A percentile compares a stretch with the other conserved stretches of the same genome.
phyloP scores from a whole-genome alignment of 1,140 invertebrate genomes.

The Teleopsis dalmanni region DNA sequence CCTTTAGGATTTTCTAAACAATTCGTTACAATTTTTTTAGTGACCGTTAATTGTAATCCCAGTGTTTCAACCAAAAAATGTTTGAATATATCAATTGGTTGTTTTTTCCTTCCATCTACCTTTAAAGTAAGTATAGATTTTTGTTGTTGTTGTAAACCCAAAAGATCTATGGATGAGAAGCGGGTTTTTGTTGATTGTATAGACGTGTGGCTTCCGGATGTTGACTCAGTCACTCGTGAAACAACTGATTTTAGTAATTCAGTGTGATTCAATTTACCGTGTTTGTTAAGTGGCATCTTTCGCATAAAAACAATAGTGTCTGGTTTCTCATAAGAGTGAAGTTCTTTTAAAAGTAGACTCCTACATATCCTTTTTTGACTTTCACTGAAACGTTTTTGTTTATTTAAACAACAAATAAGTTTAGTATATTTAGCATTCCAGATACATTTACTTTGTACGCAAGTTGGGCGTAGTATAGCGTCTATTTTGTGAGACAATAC shows the following conservation, averaged over 20 bases:
- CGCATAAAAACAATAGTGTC: conserved; percentile 37
- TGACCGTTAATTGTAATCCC: conserved; percentile 13
- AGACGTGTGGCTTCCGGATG: too few species aligned
- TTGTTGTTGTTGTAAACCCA: too few species aligned
- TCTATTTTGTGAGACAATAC: neutral
- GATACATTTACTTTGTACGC: neutral
- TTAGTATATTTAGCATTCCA: neutral
- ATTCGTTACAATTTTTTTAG: conserved; percentile 1
- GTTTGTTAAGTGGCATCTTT: conserved; percentile 46
- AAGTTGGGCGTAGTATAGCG: neutral
- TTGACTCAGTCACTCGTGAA: too few species aligned
- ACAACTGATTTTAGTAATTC: too few species aligned
- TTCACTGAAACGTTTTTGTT: too few species aligned
- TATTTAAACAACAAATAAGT: neutral
- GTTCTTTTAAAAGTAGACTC: neutral
- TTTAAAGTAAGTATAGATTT: too few species aligned
- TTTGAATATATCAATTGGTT: conserved; percentile 25
- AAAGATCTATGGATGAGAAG: too few species aligned
- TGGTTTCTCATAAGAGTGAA: conserved; percentile 31
- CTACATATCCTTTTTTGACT: neutral
- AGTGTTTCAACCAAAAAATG: conserved; percentile 27
- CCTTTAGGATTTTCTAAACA: conserved; percentile 10
- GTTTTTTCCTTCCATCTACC: too few species aligned
- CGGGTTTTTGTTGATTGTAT: too few species aligned
- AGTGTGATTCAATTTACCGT: conserved; percentile 45